Base-by-base conservation (phyloP, 2,888 invertebrate species). In the Drosophila eohydei region DNA sequence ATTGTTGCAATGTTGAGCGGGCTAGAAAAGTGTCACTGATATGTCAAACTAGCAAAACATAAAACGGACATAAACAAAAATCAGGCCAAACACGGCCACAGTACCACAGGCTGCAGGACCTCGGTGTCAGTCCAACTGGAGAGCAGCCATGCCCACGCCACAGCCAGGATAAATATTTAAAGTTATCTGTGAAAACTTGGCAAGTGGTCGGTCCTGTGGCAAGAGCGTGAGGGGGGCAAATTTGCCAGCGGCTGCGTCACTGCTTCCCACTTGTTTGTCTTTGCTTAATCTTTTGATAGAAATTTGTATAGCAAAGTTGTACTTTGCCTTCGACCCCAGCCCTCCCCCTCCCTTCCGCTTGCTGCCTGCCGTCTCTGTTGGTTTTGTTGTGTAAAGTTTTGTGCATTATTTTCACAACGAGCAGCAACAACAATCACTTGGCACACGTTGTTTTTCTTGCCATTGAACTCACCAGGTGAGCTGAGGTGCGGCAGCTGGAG, bases 251-350 rank as follows among this genome's bases (percentile, higher is more conserved):
- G 55, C 63, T 57, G 50, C 48, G 64, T 64, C 73, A 65, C 62
- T 70, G 78, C 54, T 82, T 71, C 80, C 71, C 80, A 72, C 80
- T 84, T 84, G 80, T 84, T 84, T 84, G 90, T 84, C 90, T 84
- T 84, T 86, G 79, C 90, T 88, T 86, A 86, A 86, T 86, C 90
- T 86, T 86, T 88, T 88, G 89, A 90, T 86, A 89, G 89, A 89
- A 90, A 90, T 86, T 86, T 89, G 90, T 86, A 87, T 86, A 66
- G 74, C 74, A 83, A 90, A 88, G 71, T 86, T 83, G 87, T 74
- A 34, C 59, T 40, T 48, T 66, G 48, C 48, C 48, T 32, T 50
- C 48, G 59, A 64, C 51, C 66, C 40, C 48, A 12, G 52, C n/a
- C 34, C 51, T 21, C 14, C 11, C 12, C 16, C 26, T 55, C 7